phyloP scores from a whole-genome alignment of 2,888 invertebrate genomes.

The Dastarcus helophoroides region DNA sequence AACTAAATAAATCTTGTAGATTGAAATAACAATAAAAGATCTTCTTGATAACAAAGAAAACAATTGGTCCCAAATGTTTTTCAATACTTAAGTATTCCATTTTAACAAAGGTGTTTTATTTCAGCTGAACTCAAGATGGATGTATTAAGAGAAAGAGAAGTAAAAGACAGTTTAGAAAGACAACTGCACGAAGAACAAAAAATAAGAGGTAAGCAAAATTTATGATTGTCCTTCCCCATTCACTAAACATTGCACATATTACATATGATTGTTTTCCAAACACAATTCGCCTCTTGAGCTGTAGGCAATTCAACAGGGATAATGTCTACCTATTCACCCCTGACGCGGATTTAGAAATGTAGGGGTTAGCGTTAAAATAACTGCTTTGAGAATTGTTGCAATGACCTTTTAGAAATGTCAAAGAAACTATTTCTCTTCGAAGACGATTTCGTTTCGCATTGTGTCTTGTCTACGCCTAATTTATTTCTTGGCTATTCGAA shows the following conservation, averaged over 20 bases:
- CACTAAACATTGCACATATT: conserved; percentile 2
- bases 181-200: conserved; percentile 90
- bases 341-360: conserved; percentile 31
- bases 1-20: too few relatives aligned
- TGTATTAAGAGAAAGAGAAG: conserved; percentile 82
- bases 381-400: conserved; percentile 23
- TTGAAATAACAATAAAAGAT: too few relatives aligned
- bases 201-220: conserved; percentile 70
- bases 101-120: conserved; percentile 38
- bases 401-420: conserved; percentile 30
- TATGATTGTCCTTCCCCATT: background rate
- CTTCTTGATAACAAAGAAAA: too few relatives aligned
- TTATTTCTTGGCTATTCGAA: too few relatives aligned
- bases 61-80: too few relatives aligned
- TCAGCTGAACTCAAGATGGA: conserved; percentile 95
- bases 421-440: conserved; percentile 11
- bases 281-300: too few relatives aligned
- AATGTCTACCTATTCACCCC: conserved; percentile 28
- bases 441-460: conserved; percentile 10
- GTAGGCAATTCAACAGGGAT: too few relatives aligned
- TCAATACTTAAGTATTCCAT: too few relatives aligned
- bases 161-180: conserved; percentile 86
- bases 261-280: too few relatives aligned
- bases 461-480: conserved; percentile 9
- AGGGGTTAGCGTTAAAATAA: conserved; percentile 30